Evolutionary conservation across 2,888 invertebrate genomes (phyloP), one percentile per base, ranked within the genome.

Genomic region (Octodonta nipae): DNA sequence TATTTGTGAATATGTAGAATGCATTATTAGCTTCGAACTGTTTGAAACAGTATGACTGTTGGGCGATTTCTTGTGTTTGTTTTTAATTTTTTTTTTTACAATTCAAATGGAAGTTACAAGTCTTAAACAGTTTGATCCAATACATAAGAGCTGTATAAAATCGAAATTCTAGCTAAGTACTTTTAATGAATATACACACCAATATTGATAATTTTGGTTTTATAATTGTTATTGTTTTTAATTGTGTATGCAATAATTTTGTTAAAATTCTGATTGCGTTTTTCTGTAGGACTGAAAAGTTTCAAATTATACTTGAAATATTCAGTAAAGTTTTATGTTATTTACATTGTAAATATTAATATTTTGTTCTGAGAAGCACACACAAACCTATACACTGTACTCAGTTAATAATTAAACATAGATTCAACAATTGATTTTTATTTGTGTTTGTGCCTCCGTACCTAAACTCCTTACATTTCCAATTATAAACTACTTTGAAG

Each of bases 311-410:
- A 56, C 58, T 59, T 58, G 57, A 58, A 46, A 53, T 55, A 56
- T 57, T 58, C 51, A 60, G 57, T 60, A 60, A 58, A 58, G 56
- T 52, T 30, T 58, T 58, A 49, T 52, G 51, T 54, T 58, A 51
- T 55, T 56, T 57, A 60, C 61, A 63, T 60, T 63, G 63, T 63
- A 62, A 56, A 63, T 62, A 63, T 51, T 60, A n/a, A 61, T 61
- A 57, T 56, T 61, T 61, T 60, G 60, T 58, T 60, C 56, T 55
- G 56, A 57, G 55, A 56, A 59, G 61, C 61, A 60, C 61, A 60
- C 56, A n/a, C n/a, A n/a, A 57, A 59, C 56, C 58, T 60, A 61
- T 60, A 58, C 60, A 60, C 61, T 63, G 61, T 63, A 63, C 62
- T 61, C 63, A 55, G 61, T 58, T 60, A 60, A 59, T 62, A 62